These are phyloP conservation scores for Chiloscyllium plagiosum DNA, from an alignment of 2,113 vertebrate genomes.

Conservation along the genomic window DNA sequence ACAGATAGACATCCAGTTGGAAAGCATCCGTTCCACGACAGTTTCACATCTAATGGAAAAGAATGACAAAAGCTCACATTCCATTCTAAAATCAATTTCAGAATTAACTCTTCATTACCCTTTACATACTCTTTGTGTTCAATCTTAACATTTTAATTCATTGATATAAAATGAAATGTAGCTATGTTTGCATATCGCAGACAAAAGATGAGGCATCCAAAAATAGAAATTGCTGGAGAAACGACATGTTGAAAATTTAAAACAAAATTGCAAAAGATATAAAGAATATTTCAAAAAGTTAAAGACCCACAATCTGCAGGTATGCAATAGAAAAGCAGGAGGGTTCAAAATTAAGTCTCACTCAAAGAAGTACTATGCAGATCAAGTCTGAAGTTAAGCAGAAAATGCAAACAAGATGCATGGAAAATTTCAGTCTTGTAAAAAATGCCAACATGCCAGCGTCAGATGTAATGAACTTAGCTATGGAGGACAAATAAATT, in stretches of 20 bases:
- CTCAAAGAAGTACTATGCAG: neutral
- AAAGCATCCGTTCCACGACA: slow-evolving; percentile 96
- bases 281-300: neutral
- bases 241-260: neutral
- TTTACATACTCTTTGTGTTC: neutral
- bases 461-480: neutral
- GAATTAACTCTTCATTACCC: neutral
- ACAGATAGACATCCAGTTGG: slow-evolving; percentile 99
- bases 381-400: neutral
- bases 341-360: neutral
- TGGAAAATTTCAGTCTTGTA: neutral
- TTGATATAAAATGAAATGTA: neutral
- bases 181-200: neutral
- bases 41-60: slow-evolving; percentile 78
- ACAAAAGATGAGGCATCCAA: neutral
- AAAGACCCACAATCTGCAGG: neutral
- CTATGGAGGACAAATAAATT: neutral
- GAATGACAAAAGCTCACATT: slow-evolving; percentile 36
- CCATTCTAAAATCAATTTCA: neutral
- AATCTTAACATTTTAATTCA: neutral
- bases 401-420: neutral
- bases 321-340: neutral
- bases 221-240: no score
- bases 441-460: neutral
- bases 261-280: neutral